A percentile compares a stretch with the other conserved stretches of the same genome.
These are phyloP conservation scores for Temnothorax unifasciatus DNA, from an alignment of 2,888 invertebrate genomes.

Conservation along the genomic window DNA sequence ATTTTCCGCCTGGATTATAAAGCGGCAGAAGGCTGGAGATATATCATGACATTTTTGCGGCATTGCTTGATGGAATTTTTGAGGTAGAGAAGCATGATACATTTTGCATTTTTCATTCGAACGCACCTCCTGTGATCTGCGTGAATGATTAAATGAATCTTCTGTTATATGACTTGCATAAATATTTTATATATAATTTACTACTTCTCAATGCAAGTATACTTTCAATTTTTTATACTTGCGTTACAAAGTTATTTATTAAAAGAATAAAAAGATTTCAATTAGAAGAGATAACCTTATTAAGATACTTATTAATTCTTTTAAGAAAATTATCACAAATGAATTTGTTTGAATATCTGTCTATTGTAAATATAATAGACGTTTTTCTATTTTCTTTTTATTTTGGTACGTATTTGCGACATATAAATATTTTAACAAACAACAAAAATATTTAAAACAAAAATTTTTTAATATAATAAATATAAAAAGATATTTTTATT, in stretches of 20 bases:
- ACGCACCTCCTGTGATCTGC: neutral
- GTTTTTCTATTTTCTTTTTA: neutral
- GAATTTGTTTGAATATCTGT: neutral
- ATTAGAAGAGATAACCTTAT: neutral
- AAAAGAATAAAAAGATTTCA: neutral
- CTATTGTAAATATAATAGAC: neutral
- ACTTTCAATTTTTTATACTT: neutral
- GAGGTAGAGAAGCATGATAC: neutral
- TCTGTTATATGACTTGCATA: neutral
- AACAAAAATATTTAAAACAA: neutral
- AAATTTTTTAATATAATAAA: neutral
- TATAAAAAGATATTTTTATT: neutral
- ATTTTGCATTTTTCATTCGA: constrained; percentile 8
- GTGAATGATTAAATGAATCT: neutral
- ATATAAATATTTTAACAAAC: neutral
- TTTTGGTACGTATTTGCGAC: neutral
- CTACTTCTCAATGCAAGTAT: neutral
- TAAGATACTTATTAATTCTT: neutral
- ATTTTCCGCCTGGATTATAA: constrained; percentile 35
- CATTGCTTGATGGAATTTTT: constrained; percentile 32
- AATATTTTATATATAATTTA: neutral
- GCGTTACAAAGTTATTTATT: neutral
- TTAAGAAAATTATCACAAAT: neutral
- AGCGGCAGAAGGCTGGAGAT: neutral
- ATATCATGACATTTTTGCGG: neutral